phyloP scores from a whole-genome alignment of 2,797 vertebrate species.

The Lepilemur septentrionalis region DNA sequence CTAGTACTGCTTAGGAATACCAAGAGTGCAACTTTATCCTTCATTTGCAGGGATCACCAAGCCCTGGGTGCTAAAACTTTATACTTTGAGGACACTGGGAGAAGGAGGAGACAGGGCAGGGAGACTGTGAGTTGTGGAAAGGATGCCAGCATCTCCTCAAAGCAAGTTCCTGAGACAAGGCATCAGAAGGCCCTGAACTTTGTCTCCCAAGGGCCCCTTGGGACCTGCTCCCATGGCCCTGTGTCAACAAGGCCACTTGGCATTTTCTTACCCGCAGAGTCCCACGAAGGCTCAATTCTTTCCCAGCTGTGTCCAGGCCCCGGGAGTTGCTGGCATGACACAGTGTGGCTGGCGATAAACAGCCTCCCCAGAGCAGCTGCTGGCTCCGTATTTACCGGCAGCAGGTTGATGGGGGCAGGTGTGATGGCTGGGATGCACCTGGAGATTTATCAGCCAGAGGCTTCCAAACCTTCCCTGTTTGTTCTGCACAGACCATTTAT shows the following conservation, averaged over 20 bases:
- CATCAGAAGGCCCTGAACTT: background rate
- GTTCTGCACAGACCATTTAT: background rate
- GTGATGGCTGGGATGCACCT: background rate
- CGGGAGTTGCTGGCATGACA: background rate
- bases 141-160: background rate
- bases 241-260: background rate
- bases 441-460: slow-evolving; percentile 31
- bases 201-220: background rate
- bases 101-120: background rate
- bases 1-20: background rate
- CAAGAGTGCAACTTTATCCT: background rate
- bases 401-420: background rate
- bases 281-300: background rate
- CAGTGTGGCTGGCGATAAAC: background rate
- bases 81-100: background rate
- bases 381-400: background rate
- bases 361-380: background rate
- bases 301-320: background rate
- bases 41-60: background rate
- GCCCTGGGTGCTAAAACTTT: background rate
- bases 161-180: background rate
- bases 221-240: background rate
- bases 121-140: background rate
- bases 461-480: slow-evolving; percentile 17
- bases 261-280: background rate